These are phyloP conservation scores for Clupea harengus DNA, from an alignment of 2,113 vertebrate genomes.

Conservation along the genomic window DNA sequence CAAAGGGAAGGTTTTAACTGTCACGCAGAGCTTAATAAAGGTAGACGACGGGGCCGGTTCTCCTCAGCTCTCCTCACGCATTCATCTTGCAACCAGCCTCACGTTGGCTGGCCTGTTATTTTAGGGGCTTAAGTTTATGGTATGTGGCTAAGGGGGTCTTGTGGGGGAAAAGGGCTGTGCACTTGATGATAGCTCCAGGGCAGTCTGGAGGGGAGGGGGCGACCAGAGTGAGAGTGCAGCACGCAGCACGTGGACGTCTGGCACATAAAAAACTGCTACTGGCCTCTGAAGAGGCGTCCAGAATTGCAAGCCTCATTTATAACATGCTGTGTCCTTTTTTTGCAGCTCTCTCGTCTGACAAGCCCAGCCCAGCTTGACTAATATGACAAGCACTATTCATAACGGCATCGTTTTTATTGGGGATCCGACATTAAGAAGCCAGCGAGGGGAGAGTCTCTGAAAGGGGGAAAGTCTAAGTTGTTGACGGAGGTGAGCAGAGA, in stretches of 20 bases:
- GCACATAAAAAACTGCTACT: constrained; percentile 27
- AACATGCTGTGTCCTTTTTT: not conserved
- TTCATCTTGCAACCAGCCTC: not conserved
- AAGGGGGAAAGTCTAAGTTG: constrained; percentile 21
- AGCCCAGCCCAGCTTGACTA: not conserved
- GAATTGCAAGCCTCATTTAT: not conserved
- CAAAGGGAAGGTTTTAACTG: constrained; percentile 5
- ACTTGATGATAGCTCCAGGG: constrained; percentile 20
- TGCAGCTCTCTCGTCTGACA: not conserved
- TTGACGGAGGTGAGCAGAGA: constrained; percentile 19
- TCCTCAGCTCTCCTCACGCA: not conserved
- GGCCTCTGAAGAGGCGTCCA: not conserved
- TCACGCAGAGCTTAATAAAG: constrained; percentile 15
- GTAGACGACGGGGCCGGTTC: not conserved
- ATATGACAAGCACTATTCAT: not conserved
- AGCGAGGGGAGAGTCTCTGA: not conserved
- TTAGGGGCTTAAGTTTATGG: constrained; percentile 31
- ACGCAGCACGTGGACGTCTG: constrained; percentile 31
- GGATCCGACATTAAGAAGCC: not conserved
- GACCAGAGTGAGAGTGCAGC: constrained; percentile 29
- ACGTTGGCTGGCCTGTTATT: constrained; percentile 26
- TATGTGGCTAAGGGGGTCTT: constrained; percentile 19
- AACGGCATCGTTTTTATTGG: not conserved
- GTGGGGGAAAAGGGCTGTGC: constrained; percentile 3
- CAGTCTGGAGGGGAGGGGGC: constrained; percentile 28